A percentile compares a stretch with the other conserved stretches of the same genome.
Evolutionary conservation across 92 coral and sea anemone species (phyloP).

Genomic region (Actinernus sp.): DNA sequence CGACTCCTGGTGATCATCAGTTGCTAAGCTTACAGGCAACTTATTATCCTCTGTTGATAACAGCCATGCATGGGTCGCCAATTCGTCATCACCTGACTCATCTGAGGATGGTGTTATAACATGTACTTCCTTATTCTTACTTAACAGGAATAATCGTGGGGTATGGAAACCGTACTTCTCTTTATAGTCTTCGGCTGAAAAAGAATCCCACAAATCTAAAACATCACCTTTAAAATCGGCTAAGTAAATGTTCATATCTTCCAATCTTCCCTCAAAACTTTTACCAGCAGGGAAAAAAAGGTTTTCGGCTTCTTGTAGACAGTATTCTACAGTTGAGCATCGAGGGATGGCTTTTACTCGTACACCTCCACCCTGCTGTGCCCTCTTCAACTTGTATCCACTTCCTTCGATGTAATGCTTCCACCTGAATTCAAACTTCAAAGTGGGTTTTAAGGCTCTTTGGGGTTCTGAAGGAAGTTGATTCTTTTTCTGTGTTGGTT

Average conservation of each 20-base stretch:
- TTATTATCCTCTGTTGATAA: too few relatives aligned
- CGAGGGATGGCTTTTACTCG: slow-evolving; percentile 24
- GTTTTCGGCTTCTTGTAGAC: slow-evolving; percentile 23
- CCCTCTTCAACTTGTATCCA: slow-evolving; percentile 36
- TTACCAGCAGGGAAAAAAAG: slow-evolving; percentile 54
- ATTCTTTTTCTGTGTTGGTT: not conserved
- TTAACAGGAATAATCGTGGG: slow-evolving; percentile 17
- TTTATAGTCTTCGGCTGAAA: slow-evolving; percentile 42
- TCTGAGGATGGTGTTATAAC: not conserved
- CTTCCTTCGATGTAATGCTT: slow-evolving; percentile 33
- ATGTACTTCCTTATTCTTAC: not conserved
- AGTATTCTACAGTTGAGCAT: slow-evolving; percentile 18
- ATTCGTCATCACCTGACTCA: too few relatives aligned
- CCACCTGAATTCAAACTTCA: slow-evolving; percentile 49
- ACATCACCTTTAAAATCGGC: slow-evolving; percentile 52
- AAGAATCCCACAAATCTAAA: slow-evolving; percentile 25
- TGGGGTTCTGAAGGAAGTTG: not conserved
- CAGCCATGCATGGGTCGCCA: too few relatives aligned
- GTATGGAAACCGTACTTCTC: slow-evolving; percentile 26
- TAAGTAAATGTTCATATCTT: slow-evolving; percentile 24
- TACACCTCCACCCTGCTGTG: slow-evolving; percentile 31
- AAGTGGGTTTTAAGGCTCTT: slow-evolving; percentile 24
- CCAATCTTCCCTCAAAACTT: slow-evolving; percentile 30
- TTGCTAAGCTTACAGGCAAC: too few relatives aligned
- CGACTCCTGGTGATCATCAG: too few relatives aligned